Evolutionary conservation across 2,888 invertebrate genomes (phyloP).

Genomic region (Spisula subtruncata): DNA sequence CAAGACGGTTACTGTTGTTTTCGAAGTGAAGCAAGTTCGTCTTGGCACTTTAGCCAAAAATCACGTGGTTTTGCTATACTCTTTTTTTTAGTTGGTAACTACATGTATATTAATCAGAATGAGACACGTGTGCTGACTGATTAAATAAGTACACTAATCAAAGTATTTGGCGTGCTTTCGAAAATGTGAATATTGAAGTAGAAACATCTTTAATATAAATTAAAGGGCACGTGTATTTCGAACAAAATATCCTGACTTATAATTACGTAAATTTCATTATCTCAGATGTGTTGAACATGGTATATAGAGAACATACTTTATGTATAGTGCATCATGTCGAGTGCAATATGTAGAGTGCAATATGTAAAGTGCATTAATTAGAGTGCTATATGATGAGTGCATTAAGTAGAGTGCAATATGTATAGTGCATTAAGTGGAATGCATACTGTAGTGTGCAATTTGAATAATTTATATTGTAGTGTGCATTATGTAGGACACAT

Average conservation of each 20-base stretch:
- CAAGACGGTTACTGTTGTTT: too few species aligned
- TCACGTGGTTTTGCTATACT: too few species aligned
- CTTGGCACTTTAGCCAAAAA: too few species aligned
- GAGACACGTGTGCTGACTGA: not conserved
- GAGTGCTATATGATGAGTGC: not conserved
- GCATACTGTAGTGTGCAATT: not conserved
- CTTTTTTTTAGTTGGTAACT: too few species aligned
- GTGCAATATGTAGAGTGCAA: not conserved
- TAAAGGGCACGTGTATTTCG: too few species aligned
- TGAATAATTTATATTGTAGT: not conserved
- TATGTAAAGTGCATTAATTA: not conserved
- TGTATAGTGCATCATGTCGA: not conserved
- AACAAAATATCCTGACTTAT: too few species aligned
- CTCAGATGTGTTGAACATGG: not conserved
- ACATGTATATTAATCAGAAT: too few species aligned
- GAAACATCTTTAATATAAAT: not conserved
- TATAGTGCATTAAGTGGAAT: not conserved
- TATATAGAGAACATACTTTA: not conserved
- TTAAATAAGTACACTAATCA: not conserved
- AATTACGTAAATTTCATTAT: too few species aligned
- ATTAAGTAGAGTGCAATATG: not conserved
- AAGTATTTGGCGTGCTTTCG: not conserved
- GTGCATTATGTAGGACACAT: not conserved
- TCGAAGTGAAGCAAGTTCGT: too few species aligned
- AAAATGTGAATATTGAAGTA: not conserved